Percentiles rank a stretch among this genome's conserved stretches.
Evolutionary conservation across 2,113 vertebrate genomes (phyloP).

Genomic region (Oophaga pumilio): DNA sequence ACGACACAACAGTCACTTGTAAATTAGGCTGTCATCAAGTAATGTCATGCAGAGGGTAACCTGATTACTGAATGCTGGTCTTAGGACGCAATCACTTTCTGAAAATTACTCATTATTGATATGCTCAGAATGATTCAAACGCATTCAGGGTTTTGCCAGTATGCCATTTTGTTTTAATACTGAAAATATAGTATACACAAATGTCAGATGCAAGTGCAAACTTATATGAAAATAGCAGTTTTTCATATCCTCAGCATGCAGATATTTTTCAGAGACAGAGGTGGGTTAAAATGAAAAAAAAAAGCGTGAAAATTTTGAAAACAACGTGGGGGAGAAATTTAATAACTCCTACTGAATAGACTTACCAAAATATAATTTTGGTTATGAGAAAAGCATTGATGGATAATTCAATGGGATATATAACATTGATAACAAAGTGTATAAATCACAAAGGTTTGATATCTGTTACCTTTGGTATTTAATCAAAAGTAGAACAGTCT

Average conservation of each 20-base stretch:
- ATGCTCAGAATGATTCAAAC: not conserved
- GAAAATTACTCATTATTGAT: not conserved
- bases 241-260: not conserved
- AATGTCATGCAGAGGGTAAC: conserved; percentile 37
- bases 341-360: not conserved
- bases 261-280: not conserved
- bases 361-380: not conserved
- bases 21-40: conserved; percentile 34
- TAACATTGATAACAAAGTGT: not conserved
- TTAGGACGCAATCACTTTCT: conserved; percentile 25
- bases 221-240: not conserved
- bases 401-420: not conserved
- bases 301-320: not conserved
- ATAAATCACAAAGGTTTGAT: not conserved
- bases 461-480: not conserved
- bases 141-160: conserved; percentile 1
- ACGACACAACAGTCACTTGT: not conserved
- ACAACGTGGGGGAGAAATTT: too few relatives aligned
- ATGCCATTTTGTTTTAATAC: not conserved
- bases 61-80: conserved; percentile 29
- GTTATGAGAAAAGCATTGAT: not conserved
- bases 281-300: not conserved
- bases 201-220: not conserved
- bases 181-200: not conserved
- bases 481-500: not conserved